Base-by-base conservation (phyloP, 2,888 invertebrate species). In the Diploptera punctata region DNA sequence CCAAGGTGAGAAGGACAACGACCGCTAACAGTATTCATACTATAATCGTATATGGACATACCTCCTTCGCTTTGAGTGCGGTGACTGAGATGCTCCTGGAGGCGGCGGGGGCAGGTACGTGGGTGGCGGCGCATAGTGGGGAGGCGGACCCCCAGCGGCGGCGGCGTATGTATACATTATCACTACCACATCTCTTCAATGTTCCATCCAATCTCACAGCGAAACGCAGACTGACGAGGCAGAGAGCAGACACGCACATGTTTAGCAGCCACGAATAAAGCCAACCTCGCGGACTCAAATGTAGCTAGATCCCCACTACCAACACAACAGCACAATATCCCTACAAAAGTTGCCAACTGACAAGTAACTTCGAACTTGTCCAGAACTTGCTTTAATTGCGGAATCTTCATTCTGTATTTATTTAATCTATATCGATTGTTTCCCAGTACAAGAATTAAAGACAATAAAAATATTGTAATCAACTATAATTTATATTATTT, bases 151-250 rank as follows among this genome's bases (percentile, higher is more conserved):
- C 33, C 67, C 73, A 47, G 73, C 68, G 67, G 75, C 72, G 60
- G 76, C 72, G 43, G 84, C 84, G 78, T 84, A 84, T 77, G 84
- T 82, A 82, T 85, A 85, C 84, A 85, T 85, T 78, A 79, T 80
- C 44, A 29, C n/a, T 19, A 13, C 24, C 26, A 29, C 43, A 43
- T 43, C 67, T n/a, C 68, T n/a, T n/a, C 19, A 29, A 31, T 18
- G 5, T 38, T 16, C 77, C 75, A 77, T 76, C 76, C 74, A 70
- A 75, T 74, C 76, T 74, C 69, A 61, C 70, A 77, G 76, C 43
- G 9, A 31, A 54, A 54, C 33, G 52, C 24, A 26, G 26, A 52
- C 52, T 33, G n/a, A 24, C 24, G 44, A n/a, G 68, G 26, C 43
- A 24, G 26, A 10, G 29, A 18, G 62, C 47, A n/a, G 18, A 21